Conservation (phyloP, 1,140 invertebrate species). For the Procambarus virginalis region DNA sequence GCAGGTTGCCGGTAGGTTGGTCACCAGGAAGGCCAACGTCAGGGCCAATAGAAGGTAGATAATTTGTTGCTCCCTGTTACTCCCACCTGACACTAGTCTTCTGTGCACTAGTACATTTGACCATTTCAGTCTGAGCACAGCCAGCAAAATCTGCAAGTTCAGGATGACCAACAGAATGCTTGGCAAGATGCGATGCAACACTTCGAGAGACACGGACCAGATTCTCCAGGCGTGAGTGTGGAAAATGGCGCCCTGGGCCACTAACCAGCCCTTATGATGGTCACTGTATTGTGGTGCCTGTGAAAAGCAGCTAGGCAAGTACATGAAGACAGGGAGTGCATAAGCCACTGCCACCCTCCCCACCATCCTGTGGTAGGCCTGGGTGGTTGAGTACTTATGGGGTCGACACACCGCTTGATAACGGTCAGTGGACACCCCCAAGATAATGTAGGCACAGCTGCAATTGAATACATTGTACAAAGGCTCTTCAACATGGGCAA, state of each 20-base stretch:
- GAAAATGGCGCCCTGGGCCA: constrained; percentile 26
- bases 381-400: constrained; percentile 11
- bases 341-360: constrained; percentile 36
- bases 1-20: constrained; percentile 43
- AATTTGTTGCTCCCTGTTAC: constrained; percentile 35
- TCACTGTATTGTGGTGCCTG: constrained; percentile 13
- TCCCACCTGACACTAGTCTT: not conserved
- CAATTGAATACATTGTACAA: constrained; percentile 62
- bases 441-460: constrained; percentile 51
- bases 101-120: not conserved
- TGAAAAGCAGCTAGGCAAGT: constrained; percentile 46
- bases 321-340: constrained; percentile 35
- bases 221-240: constrained; percentile 5
- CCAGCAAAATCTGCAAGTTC: constrained; percentile 33
- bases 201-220: constrained; percentile 47
- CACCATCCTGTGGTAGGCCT: not conserved
- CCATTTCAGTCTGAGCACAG: constrained; percentile 3
- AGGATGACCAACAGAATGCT: constrained; percentile 22
- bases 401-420: constrained; percentile 19
- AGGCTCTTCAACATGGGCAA: constrained; percentile 49
- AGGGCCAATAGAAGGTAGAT: constrained; percentile 50
- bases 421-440: constrained; percentile 45
- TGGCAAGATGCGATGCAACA: constrained; percentile 57
- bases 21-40: constrained; percentile 60
- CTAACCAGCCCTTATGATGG: constrained; percentile 3